phyloP scores from a whole-genome alignment of 2,113 vertebrate species.

The Muntiacus muntjak region DNA sequence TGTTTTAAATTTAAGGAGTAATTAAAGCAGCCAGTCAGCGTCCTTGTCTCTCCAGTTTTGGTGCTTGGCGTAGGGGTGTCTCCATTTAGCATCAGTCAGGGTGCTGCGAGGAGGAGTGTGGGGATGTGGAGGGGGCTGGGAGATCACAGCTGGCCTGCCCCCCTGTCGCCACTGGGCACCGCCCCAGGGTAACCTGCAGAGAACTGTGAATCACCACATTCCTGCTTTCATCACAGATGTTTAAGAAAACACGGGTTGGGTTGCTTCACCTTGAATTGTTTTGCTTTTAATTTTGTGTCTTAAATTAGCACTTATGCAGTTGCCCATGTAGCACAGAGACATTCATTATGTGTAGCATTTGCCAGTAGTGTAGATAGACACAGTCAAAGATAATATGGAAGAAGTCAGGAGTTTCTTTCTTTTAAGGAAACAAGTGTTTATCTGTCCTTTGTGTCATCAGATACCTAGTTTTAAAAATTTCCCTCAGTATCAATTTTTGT shows the following conservation, averaged over 20 bases:
- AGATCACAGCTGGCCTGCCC: not conserved
- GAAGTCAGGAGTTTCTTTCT: not conserved
- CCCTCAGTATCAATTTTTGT: not conserved
- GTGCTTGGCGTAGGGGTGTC: not conserved
- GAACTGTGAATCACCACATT: constrained; percentile 16
- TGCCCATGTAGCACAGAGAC: not conserved
- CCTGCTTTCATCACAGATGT: not conserved
- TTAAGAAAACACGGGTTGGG: not conserved
- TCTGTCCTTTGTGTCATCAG: not conserved
- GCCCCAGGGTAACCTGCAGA: not conserved
- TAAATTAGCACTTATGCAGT: not conserved
- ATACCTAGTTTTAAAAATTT: not conserved
- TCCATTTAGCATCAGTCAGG: not conserved
- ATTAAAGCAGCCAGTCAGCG: not conserved
- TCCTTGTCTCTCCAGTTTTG: constrained; percentile 35
- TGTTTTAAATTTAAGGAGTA: not conserved
- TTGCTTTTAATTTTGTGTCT: not conserved
- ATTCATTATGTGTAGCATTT: fast-evolving
- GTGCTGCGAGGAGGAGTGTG: not conserved
- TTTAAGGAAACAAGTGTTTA: not conserved
- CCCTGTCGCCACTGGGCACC: not conserved
- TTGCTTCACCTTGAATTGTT: not conserved
- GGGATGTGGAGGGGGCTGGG: not conserved
- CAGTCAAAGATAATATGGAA: too few species aligned
- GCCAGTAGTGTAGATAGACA: not conserved